Base-by-base conservation (phyloP, 2,888 invertebrate genomes). In the Drosophila neonasuta region DNA sequence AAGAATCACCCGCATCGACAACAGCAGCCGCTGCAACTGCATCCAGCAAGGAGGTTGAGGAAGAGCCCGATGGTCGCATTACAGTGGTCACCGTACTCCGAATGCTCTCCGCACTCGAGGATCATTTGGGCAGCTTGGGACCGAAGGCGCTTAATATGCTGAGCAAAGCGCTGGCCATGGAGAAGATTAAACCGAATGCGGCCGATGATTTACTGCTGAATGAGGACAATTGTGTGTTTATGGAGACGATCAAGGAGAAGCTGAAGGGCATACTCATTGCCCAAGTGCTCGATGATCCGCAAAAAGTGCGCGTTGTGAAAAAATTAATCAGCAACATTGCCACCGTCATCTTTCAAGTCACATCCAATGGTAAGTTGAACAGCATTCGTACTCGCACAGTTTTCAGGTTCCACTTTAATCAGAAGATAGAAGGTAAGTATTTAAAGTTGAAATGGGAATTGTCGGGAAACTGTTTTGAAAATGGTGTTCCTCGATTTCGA, bases 201-300 rank as follows among this genome's bases (percentile, higher is more conserved):
- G 94, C 96, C 0, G 95, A 96, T 74, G 94, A 94, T 64, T 88
- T 97, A 41, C 90, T 96, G 1, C 92, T 93, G 55, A 94, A 94
- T 68, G 96, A 96, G 55, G 92, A 94, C 42, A 94, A 95, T 57
- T 93, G 94, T 78, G 95, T 96, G 0, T 92, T 96, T 73, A 93
- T 97, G 71, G 96, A 97, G 91, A 96, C 96, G 0, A 94, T 95
- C 0, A 96, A 96, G 80, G 97, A 97, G 90, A 97, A 97, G 90
- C 91, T 97, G 49, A 96, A 95, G 89, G 96, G 96, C 49, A 94
- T 95, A 56, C 90, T 94, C 64, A 93, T 95, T 85, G 95, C 96
- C 30, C 94, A 94, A 57, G 93, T 95, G 71, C 92, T 93, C 71
- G 90, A 90, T 7, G 89, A 92, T 69, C 77, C 88, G 59, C 90